Conservation (phyloP, 2,888 invertebrate species). For the Ormyrus labotus region DNA sequence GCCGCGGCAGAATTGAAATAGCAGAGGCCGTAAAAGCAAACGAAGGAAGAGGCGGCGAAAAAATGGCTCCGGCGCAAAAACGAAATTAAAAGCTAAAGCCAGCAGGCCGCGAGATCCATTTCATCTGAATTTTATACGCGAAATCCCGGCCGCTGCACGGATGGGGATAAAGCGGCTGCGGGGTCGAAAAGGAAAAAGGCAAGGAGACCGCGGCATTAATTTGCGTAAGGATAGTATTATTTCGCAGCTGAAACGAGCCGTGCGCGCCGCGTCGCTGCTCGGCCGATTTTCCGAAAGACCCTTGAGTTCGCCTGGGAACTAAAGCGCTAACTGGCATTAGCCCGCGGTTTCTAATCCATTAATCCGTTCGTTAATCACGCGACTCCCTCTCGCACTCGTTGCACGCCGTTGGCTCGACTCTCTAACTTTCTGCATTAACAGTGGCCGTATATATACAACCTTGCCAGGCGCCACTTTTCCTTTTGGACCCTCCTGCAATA, state of each 20-base stretch:
- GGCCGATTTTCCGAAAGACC: conserved; percentile 45
- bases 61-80: conserved; percentile 13
- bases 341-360: conserved; percentile 69
- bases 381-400: conserved; percentile 38
- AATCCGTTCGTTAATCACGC: conserved; percentile 69
- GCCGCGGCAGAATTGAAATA: too few relatives aligned
- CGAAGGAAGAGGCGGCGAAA: background rate
- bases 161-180: too few relatives aligned
- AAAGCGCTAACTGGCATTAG: conserved; percentile 67
- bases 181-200: background rate
- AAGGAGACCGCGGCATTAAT: conserved; percentile 30
- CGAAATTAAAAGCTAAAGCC: conserved; percentile 29
- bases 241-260: conserved; percentile 57
- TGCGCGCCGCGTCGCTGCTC: conserved; percentile 49
- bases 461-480: too few relatives aligned
- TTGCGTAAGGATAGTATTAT: conserved; percentile 7
- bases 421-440: conserved; percentile 3
- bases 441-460: too few relatives aligned
- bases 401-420: conserved; percentile 47
- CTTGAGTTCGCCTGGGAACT: conserved; percentile 51
- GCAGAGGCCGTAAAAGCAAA: too few relatives aligned
- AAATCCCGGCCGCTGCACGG: background rate
- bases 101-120: conserved; percentile 8
- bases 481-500: too few relatives aligned
- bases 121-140: background rate